Conservation (phyloP, 2,113 vertebrate species). For the Anolis carolinensis region DNA sequence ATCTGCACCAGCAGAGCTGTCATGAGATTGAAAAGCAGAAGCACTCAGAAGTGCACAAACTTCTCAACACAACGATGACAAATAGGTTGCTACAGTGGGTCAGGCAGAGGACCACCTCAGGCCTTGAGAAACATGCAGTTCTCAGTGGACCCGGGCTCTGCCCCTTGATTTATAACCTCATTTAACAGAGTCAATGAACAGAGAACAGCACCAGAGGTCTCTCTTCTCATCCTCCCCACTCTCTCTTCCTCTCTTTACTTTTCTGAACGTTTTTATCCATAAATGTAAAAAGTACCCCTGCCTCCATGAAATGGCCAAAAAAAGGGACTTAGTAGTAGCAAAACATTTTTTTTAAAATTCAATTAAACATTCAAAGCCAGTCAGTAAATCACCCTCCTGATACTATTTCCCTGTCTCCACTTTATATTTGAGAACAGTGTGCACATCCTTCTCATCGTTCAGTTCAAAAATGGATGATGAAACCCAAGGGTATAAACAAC, state of each 20-base stretch:
- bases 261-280: fast-evolving
- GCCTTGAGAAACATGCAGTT: neutral
- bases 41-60: neutral
- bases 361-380: neutral
- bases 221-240: neutral
- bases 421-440: neutral
- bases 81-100: neutral
- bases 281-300: neutral
- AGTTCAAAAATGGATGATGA: neutral
- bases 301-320: too few species aligned
- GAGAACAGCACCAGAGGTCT: too few species aligned
- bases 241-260: neutral
- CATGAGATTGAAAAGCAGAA: neutral
- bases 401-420: neutral
- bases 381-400: conserved; percentile 18
- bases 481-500: neutral
- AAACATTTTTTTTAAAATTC: neutral
- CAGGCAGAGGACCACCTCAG: neutral
- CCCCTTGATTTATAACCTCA: neutral
- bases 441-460: neutral
- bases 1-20: neutral
- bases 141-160: neutral
- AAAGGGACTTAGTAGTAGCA: neutral
- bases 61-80: neutral
- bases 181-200: neutral